A percentile compares a stretch with the other conserved stretches of the same genome.
Evolutionary conservation across 2,888 invertebrate genomes (phyloP).

Genomic region (Polymixis lichenea): DNA sequence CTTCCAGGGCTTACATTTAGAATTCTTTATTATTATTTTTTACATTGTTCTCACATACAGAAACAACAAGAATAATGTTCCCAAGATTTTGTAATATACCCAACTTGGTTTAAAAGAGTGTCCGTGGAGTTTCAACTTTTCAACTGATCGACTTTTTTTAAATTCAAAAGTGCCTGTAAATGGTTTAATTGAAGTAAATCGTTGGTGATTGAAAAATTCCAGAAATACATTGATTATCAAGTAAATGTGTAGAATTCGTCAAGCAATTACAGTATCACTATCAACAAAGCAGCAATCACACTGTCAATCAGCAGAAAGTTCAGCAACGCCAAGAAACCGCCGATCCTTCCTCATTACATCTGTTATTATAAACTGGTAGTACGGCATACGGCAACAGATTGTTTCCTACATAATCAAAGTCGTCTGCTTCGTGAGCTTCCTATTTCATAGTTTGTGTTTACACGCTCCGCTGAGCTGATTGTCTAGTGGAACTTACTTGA

Average conservation of each 20-base stretch:
- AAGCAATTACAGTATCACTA: neutral
- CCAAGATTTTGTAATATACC: too few species aligned
- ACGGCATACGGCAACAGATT: slow-evolving; percentile 43
- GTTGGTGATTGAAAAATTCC: too few species aligned
- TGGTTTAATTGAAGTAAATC: too few species aligned
- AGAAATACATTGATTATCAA: too few species aligned
- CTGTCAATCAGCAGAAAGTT: slow-evolving; percentile 33
- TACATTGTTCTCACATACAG: too few species aligned
- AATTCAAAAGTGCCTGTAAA: too few species aligned
- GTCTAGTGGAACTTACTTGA: slow-evolving; percentile 60
- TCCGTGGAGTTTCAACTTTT: too few species aligned
- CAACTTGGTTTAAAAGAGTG: too few species aligned
- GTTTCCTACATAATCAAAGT: slow-evolving; percentile 81
- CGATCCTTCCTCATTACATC: slow-evolving; percentile 67
- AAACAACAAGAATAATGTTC: too few species aligned
- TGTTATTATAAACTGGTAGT: slow-evolving; percentile 62
- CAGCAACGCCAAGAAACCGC: slow-evolving; percentile 26
- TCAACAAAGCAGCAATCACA: slow-evolving; percentile 6
- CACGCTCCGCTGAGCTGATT: slow-evolving; percentile 74
- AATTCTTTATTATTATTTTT: too few species aligned
- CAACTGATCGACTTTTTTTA: too few species aligned
- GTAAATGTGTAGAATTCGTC: neutral
- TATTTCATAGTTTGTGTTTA: slow-evolving; percentile 76
- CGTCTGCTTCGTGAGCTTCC: slow-evolving; percentile 72
- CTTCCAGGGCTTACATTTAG: too few species aligned